Base-by-base conservation (phyloP, 2,888 invertebrate genomes). In the Amblyteles armatorius region DNA sequence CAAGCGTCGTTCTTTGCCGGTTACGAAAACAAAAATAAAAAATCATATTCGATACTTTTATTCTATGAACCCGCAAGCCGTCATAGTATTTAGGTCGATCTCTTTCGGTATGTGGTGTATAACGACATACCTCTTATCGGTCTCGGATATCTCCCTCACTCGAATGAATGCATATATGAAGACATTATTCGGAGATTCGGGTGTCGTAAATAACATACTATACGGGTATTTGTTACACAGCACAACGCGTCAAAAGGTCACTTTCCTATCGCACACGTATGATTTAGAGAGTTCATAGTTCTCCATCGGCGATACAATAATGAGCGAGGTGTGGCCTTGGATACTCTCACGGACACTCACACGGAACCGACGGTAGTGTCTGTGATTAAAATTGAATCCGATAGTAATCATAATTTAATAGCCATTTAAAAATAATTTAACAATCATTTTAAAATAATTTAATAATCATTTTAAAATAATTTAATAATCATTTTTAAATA, bases 61-160 rank as follows among this genome's bases (percentile, higher is more conserved):
- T 48, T 52, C n/a, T 71, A 52, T 52, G 50, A n/a, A 26, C 44
- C 19, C 16, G 22, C 48, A 63, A 16, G 67, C 22, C 26, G 65
- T 36, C 7, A 60, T 29, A 73, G 67, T 82, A 82, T 82, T 78
- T 78, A 55, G 78, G 78, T 78, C 78, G 82, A 78, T 57, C 78
- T 68, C 55, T 71, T 60, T 40, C 44, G 26, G 36, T 63, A 36
- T 50, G 33, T 72, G 40, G 63, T 71, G 52, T 19, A 65, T 19
- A 33, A 40, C 48, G 22, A 22, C 22, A 22, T 22, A 22, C 22
- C 69, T 68, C 65, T 78, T 55, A 78, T 82, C 65, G 36, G 16
- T 11, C 22, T 50, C 65, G 57, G 72, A 44, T 40, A 72, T 65
- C 77, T 73, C 40, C 57, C 50, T 48, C 50, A 74, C 44, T 44